These are phyloP conservation scores for Mus spretus DNA, from an alignment of 2,797 vertebrate species.

Conservation along the genomic window DNA sequence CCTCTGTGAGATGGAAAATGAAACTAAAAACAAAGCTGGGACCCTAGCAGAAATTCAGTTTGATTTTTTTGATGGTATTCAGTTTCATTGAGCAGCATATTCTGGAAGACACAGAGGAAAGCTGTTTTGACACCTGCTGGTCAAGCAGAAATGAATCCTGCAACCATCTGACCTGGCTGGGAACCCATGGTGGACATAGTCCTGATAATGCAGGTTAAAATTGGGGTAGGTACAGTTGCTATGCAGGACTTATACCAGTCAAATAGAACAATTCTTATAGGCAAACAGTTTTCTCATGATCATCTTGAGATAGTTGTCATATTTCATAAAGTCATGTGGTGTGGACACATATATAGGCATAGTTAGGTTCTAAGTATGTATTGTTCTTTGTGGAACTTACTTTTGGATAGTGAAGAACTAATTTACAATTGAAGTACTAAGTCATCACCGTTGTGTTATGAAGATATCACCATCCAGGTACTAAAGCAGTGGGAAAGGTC, in stretches of 20 bases:
- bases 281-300: neutral
- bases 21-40: slow-evolving; percentile 68
- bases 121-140: neutral
- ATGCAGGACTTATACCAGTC: neutral
- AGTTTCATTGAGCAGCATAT: neutral
- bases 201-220: neutral
- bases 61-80: neutral
- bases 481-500: slow-evolving; percentile 23
- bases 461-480: neutral
- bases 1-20: slow-evolving; percentile 68
- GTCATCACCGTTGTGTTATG: neutral
- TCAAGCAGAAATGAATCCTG: neutral
- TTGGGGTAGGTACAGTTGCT: neutral
- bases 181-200: neutral
- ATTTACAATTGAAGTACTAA: neutral
- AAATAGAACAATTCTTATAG: neutral
- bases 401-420: neutral
- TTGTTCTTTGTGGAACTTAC: neutral
- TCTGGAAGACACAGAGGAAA: neutral
- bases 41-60: slow-evolving; percentile 54
- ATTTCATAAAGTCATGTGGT: neutral
- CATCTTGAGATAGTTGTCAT: neutral
- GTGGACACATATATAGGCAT: neutral
- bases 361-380: neutral
- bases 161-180: neutral